Evolutionary conservation across 2,113 vertebrate species (phyloP).

Genomic region (Garra rufa): DNA sequence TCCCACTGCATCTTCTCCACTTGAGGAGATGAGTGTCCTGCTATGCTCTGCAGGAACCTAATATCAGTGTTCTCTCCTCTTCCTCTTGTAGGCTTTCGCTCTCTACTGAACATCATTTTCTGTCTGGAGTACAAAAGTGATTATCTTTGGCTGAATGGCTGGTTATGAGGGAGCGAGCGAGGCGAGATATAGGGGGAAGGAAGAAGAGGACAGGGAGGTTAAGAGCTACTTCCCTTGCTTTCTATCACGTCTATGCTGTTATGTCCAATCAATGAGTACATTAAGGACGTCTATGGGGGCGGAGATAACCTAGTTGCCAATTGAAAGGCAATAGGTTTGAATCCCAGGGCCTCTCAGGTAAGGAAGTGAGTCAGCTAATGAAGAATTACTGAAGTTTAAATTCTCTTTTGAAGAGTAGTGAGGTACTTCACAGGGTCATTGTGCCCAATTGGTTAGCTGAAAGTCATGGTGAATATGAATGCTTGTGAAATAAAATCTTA

Average conservation of each 20-base stretch:
- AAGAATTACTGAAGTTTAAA: neutral
- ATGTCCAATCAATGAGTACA: conserved; percentile 24
- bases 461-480: conserved; percentile 6
- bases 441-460: neutral
- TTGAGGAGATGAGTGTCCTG: conserved; percentile 44
- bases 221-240: conserved; percentile 21
- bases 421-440: neutral
- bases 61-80: conserved; percentile 28
- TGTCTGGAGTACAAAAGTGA: conserved; percentile 45
- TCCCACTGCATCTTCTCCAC: conserved; percentile 40
- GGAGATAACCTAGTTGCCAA: neutral
- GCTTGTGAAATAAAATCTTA: neutral
- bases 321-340: conserved; percentile 25
- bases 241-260: neutral
- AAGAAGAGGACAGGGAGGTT: conserved; percentile 9
- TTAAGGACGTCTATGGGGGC: neutral
- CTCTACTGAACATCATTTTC: conserved; percentile 29
- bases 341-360: neutral
- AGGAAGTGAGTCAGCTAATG: neutral
- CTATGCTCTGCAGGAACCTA: conserved; percentile 30
- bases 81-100: conserved; percentile 38
- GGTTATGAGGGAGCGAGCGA: conserved; percentile 28
- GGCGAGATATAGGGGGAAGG: conserved; percentile 25
- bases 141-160: conserved; percentile 45
- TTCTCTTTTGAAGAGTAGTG: neutral